Base-by-base conservation (phyloP, 2,888 invertebrate genomes). In the Crioceris asparagi region DNA sequence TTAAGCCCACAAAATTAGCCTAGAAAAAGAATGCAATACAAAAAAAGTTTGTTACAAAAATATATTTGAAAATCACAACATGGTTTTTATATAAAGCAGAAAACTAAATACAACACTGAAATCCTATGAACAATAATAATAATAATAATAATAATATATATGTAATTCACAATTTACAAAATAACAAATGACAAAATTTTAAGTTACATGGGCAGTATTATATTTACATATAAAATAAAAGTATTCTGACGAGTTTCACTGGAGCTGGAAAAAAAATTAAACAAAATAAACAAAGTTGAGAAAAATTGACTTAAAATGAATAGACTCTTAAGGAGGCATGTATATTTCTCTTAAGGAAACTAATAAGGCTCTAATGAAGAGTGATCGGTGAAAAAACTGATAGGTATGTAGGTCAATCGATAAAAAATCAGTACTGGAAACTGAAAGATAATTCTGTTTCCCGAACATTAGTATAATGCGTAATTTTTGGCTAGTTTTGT, bases 1-100 rank as follows among this genome's bases (percentile, higher is more conserved):
- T 70, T 3, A 75, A 75, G 52, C 77, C 74, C 29, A 69, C 67
- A 18, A 71, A 74, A 52, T 53, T 68, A 46, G 64, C 61, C 40
- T 62, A n/a, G n/a, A n/a, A n/a, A n/a, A 62, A 33, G 50, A 47
- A n/a, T 27, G 5, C 25, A 8, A 5, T 27, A 14, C n/a, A 29
- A 32, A 35, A 41, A 29, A 29, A 36, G 18, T 38, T 12, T 26
- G 40, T 27, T 46, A 46, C 44, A 49, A 48, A 49, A 49, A 47
- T 49, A 49, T 49, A 47, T 49, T 47, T 40, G 43, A 46, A 48
- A 44, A 44, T 27, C 43, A 47, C 41, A 47, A 49, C 47, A 45
- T 44, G 45, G 39, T 47, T 48, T 49, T 36, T 46, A 40, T 48
- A 51, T 47, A 47, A 38, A 36, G 44, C 44, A 49, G 44, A 48